Base-by-base conservation (phyloP, 2,888 invertebrate species). In the Drosophila bunnanda region DNA sequence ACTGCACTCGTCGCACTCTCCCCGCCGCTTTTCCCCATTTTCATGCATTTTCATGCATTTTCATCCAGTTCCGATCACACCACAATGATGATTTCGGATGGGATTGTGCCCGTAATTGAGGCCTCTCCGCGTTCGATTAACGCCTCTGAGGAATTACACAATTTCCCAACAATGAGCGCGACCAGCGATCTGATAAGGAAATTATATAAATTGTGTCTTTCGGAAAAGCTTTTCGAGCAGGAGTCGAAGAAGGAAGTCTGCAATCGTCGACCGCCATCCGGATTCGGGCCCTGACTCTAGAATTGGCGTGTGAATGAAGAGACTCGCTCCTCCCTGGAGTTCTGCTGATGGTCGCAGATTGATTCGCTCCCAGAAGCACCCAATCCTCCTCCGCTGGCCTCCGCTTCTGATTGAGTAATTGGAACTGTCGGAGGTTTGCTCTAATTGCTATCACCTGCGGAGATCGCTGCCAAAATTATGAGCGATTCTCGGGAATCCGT, bases 161-260 rank as follows among this genome's bases (percentile, higher is more conserved):
- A 83, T 84, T 84, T 58, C 69, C 44, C 65, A 75, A 87, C 87
- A 83, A 84, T 74, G 72, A 62, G 66, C 70, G 52, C 73, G 54
- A 75, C 44, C 44, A 46, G 17, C 53, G 39, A 79, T 82, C 84
- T 77, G 84, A 83, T 83, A 81, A 87, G 70, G 71, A 87, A 83
- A 83, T 83, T 83, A 83, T 78, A 87, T 81, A 82, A 87, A 83
- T 79, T 82, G 76, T 79, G 78, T 50, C 32, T 38, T 25, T 87
- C 60, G 78, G 79, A 87, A 77, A 75, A 83, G 80, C 77, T 76
- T 68, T 74, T 69, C 41, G 53, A 39, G 12, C 15, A 15, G 52
- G 38, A 17, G 44, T 67, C 36, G 30, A 39, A 56, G 46, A 53
- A 84, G 87, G 83, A 87, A 83, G 87, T 83, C 82, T 67, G 60